Percentiles rank a stretch among this genome's conserved stretches.
Conservation (phyloP, 2,888 invertebrate species). For the Parnassius apollo region DNA sequence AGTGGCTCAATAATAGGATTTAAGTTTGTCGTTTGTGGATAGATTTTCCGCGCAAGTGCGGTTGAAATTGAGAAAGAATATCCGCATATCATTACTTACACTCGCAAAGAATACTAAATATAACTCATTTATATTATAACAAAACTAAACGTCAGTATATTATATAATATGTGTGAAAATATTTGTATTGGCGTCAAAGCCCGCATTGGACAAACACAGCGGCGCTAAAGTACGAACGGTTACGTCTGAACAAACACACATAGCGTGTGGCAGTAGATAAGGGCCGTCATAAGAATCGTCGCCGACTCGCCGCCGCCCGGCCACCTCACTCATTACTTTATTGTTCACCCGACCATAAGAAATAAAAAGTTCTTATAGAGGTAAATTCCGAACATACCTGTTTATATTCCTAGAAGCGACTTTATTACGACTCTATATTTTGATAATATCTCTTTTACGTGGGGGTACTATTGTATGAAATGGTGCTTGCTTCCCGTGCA, state of each 20-base stretch:
- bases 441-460: too few relatives aligned
- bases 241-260: constrained; percentile 49
- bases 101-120: too few relatives aligned
- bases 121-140: too few relatives aligned
- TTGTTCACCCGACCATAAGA: constrained; percentile 62
- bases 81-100: too few relatives aligned
- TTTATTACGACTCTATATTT: not conserved
- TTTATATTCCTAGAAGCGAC: not conserved
- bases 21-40: too few relatives aligned
- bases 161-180: too few relatives aligned
- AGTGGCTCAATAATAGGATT: too few relatives aligned
- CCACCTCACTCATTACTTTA: constrained; percentile 69
- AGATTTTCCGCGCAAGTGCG: too few relatives aligned
- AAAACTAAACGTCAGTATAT: too few relatives aligned
- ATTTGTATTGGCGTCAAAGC: constrained; percentile 15
- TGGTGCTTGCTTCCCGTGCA: too few relatives aligned
- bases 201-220: constrained; percentile 21
- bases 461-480: too few relatives aligned
- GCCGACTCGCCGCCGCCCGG: constrained; percentile 56
- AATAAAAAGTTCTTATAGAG: constrained; percentile 42
- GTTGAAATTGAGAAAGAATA: too few relatives aligned
- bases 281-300: constrained; percentile 73
- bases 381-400: constrained; percentile 10
- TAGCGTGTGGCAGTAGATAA: constrained; percentile 73
- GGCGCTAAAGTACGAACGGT: constrained; percentile 30